Conservation (phyloP, 2,797 vertebrate genomes). For the Tapirus indicus region DNA sequence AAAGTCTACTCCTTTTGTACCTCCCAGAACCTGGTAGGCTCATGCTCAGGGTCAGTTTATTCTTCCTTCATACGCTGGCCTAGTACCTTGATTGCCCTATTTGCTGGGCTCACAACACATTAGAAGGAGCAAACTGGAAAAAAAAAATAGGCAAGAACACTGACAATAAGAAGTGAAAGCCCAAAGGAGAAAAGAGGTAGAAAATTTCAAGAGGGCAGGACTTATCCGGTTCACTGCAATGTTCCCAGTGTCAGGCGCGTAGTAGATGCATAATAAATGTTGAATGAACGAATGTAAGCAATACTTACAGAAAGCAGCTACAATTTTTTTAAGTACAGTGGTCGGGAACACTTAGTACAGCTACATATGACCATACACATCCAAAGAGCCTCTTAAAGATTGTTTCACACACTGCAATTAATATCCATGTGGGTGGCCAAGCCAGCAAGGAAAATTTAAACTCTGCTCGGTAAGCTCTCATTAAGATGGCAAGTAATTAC, state of each 20-base stretch:
- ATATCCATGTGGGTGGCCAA: not conserved
- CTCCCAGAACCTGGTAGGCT: not conserved
- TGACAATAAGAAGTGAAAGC: conserved; percentile 6
- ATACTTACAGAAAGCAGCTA: not conserved
- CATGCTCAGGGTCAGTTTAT: not conserved
- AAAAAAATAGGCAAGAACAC: not conserved
- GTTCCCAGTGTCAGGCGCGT: not conserved
- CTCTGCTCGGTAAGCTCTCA: not conserved
- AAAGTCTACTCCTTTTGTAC: not conserved
- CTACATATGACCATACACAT: not conserved
- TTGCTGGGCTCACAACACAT: not conserved
- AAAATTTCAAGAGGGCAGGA: not conserved
- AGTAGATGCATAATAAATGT: not conserved
- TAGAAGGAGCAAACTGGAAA: not conserved
- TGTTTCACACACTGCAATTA: not conserved
- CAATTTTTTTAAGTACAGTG: not conserved
- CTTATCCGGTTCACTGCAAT: not conserved
- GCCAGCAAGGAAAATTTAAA: not conserved
- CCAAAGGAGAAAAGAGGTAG: not conserved
- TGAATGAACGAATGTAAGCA: not conserved
- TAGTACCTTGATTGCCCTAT: not conserved
- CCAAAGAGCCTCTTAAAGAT: not conserved
- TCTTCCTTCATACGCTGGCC: not conserved
- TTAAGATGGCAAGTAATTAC: not conserved
- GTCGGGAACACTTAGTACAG: not conserved